These are phyloP conservation scores for Leptodirus hochenwartii DNA, from an alignment of 2,888 invertebrate species.

Conservation along the genomic window DNA sequence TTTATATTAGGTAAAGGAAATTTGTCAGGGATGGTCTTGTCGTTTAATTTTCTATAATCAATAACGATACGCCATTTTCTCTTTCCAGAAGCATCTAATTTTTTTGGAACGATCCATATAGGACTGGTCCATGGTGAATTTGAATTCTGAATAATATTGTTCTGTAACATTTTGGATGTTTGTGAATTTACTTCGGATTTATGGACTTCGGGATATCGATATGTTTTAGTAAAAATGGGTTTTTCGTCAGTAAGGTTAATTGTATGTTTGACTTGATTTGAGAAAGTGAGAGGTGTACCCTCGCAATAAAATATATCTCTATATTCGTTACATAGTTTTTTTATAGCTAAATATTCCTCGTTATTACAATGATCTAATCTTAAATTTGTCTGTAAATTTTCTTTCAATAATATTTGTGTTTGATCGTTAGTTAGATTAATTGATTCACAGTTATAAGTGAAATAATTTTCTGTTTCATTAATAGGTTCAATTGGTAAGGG, in stretches of 20 bases:
- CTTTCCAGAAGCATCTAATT: constrained; percentile 12
- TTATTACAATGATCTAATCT: constrained; percentile 6
- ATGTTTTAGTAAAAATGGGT: constrained; percentile 13
- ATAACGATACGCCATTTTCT: constrained; percentile 14
- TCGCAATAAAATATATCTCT: constrained; percentile 11
- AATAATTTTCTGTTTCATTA: too few species aligned
- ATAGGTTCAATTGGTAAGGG: too few species aligned
- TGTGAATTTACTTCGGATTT: constrained; percentile 14
- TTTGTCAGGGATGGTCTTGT: constrained; percentile 17
- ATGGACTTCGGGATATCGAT: constrained; percentile 15
- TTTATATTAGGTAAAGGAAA: constrained; percentile 18
- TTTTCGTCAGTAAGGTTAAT: constrained; percentile 10
- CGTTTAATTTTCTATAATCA: constrained; percentile 16
- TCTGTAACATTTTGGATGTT: constrained; percentile 14
- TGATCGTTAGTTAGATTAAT: too few species aligned
- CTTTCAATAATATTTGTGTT: too few species aligned
- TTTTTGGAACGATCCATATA: constrained; percentile 15
- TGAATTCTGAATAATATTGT: constrained; percentile 11
- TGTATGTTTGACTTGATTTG: constrained; percentile 12
- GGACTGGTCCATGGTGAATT: constrained; percentile 11
- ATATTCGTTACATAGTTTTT: constrained; percentile 9
- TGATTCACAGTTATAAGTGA: too few species aligned
- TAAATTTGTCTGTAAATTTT: constrained; percentile 3
- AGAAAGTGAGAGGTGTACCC: constrained; percentile 11
- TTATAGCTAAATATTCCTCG: constrained; percentile 8